These are phyloP conservation scores for Mallotus villosus DNA, from an alignment of 2,797 vertebrate genomes.

Conservation along the genomic window DNA sequence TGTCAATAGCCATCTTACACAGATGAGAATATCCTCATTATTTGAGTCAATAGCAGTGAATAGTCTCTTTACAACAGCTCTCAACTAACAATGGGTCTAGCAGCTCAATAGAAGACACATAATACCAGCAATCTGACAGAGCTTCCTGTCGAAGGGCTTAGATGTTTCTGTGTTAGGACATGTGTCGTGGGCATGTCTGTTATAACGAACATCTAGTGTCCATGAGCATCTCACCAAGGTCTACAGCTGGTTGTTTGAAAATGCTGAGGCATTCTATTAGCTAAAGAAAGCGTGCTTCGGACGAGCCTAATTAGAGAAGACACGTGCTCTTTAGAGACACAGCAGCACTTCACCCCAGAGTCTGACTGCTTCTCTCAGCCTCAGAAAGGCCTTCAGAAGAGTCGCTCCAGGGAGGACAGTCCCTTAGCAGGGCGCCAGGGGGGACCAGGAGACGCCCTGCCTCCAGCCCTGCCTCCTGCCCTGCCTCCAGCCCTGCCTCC, in stretches of 20 bases:
- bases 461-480: too few species aligned
- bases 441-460: too few species aligned
- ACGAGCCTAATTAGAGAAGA: conserved; percentile 49
- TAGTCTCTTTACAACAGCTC: background rate
- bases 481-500: too few species aligned
- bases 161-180: too few species aligned
- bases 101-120: background rate
- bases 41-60: background rate
- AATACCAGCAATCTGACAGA: background rate
- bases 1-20: background rate
- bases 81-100: background rate
- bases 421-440: too few species aligned
- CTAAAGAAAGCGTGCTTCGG: conserved; percentile 46
- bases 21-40: background rate
- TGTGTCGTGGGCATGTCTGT: too few species aligned
- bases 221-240: background rate
- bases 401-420: too few species aligned
- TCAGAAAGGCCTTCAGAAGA: too few species aligned
- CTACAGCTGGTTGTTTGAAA: conserved; percentile 17
- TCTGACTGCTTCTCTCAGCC: conserved; percentile 2
- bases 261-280: conserved; percentile 42
- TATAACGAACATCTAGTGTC: too few species aligned
- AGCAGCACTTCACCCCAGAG: conserved; percentile 15
- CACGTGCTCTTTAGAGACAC: conserved; percentile 56
- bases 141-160: too few species aligned